phyloP scores from a whole-genome alignment of 2,888 invertebrate genomes.

The Zootermopsis nevadensis region DNA sequence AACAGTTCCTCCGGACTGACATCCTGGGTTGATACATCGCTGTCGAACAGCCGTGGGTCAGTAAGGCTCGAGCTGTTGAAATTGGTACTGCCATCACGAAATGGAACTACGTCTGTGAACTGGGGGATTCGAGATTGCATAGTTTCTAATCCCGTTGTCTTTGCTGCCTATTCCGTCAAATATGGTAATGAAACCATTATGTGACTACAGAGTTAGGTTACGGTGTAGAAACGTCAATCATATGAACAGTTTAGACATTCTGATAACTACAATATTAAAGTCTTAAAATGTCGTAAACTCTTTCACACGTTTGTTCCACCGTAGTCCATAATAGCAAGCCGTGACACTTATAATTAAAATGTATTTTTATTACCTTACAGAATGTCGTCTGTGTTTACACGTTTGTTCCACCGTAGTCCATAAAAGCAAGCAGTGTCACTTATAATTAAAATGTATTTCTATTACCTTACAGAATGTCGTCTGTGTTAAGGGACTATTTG shows the following conservation, averaged over 20 bases:
- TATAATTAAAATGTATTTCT: no score
- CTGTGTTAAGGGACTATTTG: no score
- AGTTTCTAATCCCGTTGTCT: background rate
- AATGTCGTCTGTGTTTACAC: no score
- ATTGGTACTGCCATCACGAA: background rate
- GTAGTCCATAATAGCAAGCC: background rate
- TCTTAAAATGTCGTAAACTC: background rate
- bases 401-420: no score
- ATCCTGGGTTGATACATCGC: background rate
- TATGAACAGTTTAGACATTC: no score
- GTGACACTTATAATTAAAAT: background rate
- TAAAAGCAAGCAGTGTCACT: no score
- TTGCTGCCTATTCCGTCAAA: background rate
- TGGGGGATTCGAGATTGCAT: background rate
- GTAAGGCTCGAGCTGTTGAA: background rate
- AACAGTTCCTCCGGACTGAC: background rate
- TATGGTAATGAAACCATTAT: background rate
- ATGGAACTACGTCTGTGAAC: background rate
- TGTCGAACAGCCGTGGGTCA: background rate
- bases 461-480: no score
- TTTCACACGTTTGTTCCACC: background rate
- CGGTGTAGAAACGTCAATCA: background rate
- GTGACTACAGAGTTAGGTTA: background rate
- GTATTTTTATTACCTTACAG: no score
- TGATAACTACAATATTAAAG: background rate